phyloP scores from a whole-genome alignment of 2,888 invertebrate species.

The Blastobasis lacticolella region DNA sequence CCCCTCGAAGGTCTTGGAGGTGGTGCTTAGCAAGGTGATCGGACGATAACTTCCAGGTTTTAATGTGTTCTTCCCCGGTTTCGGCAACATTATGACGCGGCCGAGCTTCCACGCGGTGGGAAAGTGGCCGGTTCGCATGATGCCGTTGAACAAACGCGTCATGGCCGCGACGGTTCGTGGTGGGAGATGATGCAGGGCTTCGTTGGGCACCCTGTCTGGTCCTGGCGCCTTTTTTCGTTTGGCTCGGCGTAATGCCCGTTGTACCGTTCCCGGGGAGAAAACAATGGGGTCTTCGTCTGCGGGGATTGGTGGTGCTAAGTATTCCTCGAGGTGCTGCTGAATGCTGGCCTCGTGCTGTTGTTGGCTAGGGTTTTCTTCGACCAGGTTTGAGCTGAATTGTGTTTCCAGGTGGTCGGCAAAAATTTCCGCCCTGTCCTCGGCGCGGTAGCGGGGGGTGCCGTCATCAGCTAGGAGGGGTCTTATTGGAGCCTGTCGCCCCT shows the following conservation, averaged over 20 bases:
- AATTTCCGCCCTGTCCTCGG: not conserved
- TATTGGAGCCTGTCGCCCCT: not conserved
- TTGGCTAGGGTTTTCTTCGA: not conserved
- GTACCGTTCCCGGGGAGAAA: too few relatives aligned
- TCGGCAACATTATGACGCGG: slow-evolving; percentile 15
- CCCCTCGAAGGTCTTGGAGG: too few relatives aligned
- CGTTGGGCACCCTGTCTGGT: too few relatives aligned
- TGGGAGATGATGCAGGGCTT: not conserved
- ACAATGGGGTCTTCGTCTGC: too few relatives aligned
- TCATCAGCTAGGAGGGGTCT: not conserved
- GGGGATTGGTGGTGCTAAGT: too few relatives aligned
- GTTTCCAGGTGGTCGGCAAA: too few relatives aligned
- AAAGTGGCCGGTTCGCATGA: slow-evolving; percentile 16
- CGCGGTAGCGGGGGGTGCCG: not conserved
- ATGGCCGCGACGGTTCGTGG: slow-evolving; percentile 2
- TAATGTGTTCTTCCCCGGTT: slow-evolving; percentile 14
- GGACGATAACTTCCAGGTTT: slow-evolving; percentile 14
- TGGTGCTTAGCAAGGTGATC: slow-evolving; percentile 3
- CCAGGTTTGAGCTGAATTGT: too few relatives aligned
- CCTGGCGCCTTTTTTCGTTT: too few relatives aligned
- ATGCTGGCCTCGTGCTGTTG: not conserved
- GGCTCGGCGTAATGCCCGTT: too few relatives aligned
- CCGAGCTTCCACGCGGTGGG: slow-evolving; percentile 12
- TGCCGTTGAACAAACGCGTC: slow-evolving; percentile 13
- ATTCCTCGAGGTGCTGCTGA: too few relatives aligned